Evolutionary conservation across 2,113 vertebrate genomes (phyloP), one percentile per base, ranked within the genome.

Genomic region (Apeltes quadracus): DNA sequence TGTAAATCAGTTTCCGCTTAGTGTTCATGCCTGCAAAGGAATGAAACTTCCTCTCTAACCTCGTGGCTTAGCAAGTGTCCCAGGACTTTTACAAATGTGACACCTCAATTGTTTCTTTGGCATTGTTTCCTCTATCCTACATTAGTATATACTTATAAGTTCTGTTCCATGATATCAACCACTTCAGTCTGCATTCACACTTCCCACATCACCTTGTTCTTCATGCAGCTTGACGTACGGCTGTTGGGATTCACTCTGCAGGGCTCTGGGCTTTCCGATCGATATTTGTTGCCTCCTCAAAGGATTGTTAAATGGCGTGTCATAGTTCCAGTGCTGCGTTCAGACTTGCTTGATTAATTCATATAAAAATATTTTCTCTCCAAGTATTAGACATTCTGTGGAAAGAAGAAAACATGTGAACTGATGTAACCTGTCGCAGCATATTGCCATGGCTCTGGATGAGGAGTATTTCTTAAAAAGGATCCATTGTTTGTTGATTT

Each of bases 231-330:
- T 55, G 25, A 73, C 29, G 23, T 64, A 74, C 54, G 56, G 23
- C 43, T 53, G 39, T 23, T 13, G 4, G 64, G 63, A 73, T 73
- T 56, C 39, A 78, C 70, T 70, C 44, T 54, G 61, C 64, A 71
- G 48, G 70, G 38, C 66, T 50, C 50, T 83, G 46, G n/a, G 18
- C 50, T 71, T 72, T 34, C 57, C 57, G 77, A 76, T 74, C 69
- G 48, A 75, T 75, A 73, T 84, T 78, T 63, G 81, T 75, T 77
- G 38, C 72, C 53, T 76, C 48, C 62, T 54, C 27, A 76, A 65
- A 77, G 62, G 38, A 69, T 68, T 72, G 72, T 62, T 72, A 67
- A 72, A 69, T 48, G 59, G 32, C 66, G 55, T 23, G 15, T 25
- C 53, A 57, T 41, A 57, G 63, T 77, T 44, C 62, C 78, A 71